Evolutionary conservation across 64 coral and sea anemone genomes (phyloP), one percentile per base, ranked within the genome.

Genomic region (Montipora sp.): DNA sequence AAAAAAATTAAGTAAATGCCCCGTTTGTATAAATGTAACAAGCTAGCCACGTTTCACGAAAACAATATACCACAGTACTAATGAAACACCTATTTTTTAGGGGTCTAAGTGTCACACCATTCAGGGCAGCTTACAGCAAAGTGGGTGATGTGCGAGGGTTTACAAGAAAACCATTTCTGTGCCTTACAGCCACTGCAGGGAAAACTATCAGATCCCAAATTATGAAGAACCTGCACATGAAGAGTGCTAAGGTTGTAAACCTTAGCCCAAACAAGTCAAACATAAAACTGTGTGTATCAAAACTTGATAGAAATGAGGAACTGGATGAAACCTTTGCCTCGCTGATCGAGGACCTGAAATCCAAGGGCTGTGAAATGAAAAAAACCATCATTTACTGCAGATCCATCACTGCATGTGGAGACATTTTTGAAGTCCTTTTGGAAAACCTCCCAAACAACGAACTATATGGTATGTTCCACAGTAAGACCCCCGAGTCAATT

Each of bases 181-280:
- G 92, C 49, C 65, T 93, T 13, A 93, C 84, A 16, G 92, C 92
- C 47, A 93, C 84, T 73, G 84, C 92, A 58, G 81, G 75, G 24
- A 50, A 18, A 45, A 65, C 23, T 10, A 55, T 36, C 5, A 80
- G 84, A 23, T 87, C 18, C 48, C 48, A 87, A 80, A 93, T 93
- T 73, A 87, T 88, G 9, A 93, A 93, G 65, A 22, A 14, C 4
- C 65, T 93, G 18, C 74, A 88, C 60, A 79, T 93, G 91, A 71
- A 80, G 20, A 87, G 46, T 13, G 18, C 73, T 13, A 93, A 20
- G 48, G 14, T 88, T 7, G 57, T 88, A 19, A 88, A 70, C 10
- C 84, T 87, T n/a, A 51, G 43, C 15, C 85, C 85, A 47, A 70
- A 88, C 49, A 88, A 88, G 70, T 44, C 73, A 14, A 88, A 88